Evolutionary conservation across 2,888 invertebrate species (phyloP), one percentile per base, ranked within the genome.

Genomic region (Asteroscopus sphinx): DNA sequence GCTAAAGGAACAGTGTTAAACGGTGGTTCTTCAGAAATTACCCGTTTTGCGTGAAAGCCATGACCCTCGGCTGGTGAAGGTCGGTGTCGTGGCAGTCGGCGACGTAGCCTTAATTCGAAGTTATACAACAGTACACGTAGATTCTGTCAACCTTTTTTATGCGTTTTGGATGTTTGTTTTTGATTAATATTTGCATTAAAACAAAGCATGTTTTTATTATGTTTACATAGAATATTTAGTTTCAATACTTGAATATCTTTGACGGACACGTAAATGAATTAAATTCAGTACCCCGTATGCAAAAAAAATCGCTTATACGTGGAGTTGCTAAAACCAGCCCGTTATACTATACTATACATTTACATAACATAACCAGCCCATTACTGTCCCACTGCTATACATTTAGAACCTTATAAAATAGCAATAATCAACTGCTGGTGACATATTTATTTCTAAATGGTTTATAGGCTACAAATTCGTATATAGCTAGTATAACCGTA

Each of bases 71-170:
- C 63, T 63, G 51, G 57, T 73, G 83, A 92, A 91, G 91, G 90
- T 86, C 89, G 82, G 62, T 74, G 47, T 79, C 85, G 89, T 87
- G 88, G 87, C 88, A 88, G 84, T 73, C 86, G 66, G 89, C 81
- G 88, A 88, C 72, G 76, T 79, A 72, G 81, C 84, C 80, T 69
- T 72, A 69, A 55, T 68, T 64, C 56, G 67, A 67, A 68, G 54
- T 59, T 70, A 61, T 68, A 63, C 39, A 45, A 60, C 47, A 21
- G 53, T 30, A 68, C 56, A 48, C 28, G 72, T 56, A 35, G 26
- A 28, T 39, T 65, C 33, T 67, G 60, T 51, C 56, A 64, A 68
- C 42, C 55, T 52, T 36, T 39, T 45, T 51, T 37, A 59, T 59
- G 58, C 53, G 55, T 51, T 48, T 72, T 45, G 26, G n/a, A 54